A percentile compares a stretch with the other conserved stretches of the same genome.
Conservation (phyloP, 2,888 invertebrate species). For the Macrosiphum euphorbiae region DNA sequence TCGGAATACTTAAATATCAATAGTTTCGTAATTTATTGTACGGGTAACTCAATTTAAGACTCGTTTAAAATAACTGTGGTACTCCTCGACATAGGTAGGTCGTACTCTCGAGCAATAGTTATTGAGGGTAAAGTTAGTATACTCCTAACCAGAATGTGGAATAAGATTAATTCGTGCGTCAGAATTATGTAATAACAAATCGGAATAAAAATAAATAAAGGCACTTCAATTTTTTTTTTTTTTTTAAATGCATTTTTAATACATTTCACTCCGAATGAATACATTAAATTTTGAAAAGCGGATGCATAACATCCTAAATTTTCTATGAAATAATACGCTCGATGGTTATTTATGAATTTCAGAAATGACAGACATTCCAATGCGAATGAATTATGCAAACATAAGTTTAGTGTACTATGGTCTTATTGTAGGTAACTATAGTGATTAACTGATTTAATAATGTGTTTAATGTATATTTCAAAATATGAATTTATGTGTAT, state of each 20-base stretch:
- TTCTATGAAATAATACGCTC: not conserved
- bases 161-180: not conserved
- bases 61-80: not conserved
- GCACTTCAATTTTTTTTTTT: not conserved
- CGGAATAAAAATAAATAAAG: not conserved
- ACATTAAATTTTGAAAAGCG: not conserved
- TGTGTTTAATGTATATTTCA: not conserved
- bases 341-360: slow-evolving; percentile 2
- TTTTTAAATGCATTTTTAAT: not conserved
- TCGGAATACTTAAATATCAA: not conserved
- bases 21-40: not conserved
- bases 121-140: not conserved
- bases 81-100: too few species aligned
- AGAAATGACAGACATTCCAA: slow-evolving; percentile 28
- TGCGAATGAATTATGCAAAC: slow-evolving; percentile 35
- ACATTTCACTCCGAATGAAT: not conserved
- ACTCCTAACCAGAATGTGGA: not conserved
- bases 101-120: not conserved
- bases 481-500: not conserved
- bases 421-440: slow-evolving; percentile 31
- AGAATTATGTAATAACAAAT: not conserved
- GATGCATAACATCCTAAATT: slow-evolving; percentile 13
- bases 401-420: not conserved
- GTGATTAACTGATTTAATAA: slow-evolving; percentile 49
- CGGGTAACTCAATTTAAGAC: not conserved